Conservation (phyloP, 2,888 invertebrate genomes). For the Hydroisotoma schaefferi region DNA sequence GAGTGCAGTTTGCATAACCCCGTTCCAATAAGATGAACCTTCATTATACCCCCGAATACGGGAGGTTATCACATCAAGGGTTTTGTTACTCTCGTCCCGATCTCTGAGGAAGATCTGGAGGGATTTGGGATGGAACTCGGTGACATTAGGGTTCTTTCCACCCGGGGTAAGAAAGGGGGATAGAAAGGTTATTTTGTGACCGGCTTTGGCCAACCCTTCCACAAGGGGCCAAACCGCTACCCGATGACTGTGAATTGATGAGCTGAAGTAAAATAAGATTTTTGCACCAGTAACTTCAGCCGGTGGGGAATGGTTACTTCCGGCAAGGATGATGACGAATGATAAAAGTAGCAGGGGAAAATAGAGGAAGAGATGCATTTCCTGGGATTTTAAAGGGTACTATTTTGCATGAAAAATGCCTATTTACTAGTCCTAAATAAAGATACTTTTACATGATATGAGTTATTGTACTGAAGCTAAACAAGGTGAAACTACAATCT, state of each 20-base stretch:
- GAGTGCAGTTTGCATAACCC: not conserved
- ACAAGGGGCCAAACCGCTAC: conserved; percentile 41
- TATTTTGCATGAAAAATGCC: too few species aligned
- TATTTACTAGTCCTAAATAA: too few species aligned
- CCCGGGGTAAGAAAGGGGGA: conserved; percentile 30
- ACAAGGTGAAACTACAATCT: too few species aligned
- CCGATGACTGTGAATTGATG: conserved; percentile 37
- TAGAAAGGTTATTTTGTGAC: conserved; percentile 38
- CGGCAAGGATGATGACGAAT: not conserved
- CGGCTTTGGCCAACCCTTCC: conserved; percentile 29
- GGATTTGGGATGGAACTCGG: conserved; percentile 28
- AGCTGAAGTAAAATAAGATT: conserved; percentile 41
- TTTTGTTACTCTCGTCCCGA: conserved; percentile 20
- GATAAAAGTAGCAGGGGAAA: too few species aligned
- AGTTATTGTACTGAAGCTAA: too few species aligned
- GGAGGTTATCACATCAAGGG: not conserved
- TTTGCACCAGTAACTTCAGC: conserved; percentile 20
- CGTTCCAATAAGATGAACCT: not conserved
- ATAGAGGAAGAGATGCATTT: too few species aligned
- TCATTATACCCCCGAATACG: conserved; percentile 8
- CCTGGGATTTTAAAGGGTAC: too few species aligned
- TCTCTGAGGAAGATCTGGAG: conserved; percentile 23
- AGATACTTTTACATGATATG: too few species aligned
- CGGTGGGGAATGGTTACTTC: too few species aligned
- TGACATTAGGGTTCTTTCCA: conserved; percentile 20